Evolutionary conservation across 2,797 vertebrate species (phyloP), one percentile per base, ranked within the genome.

Genomic region (Intellagama lesueurii): DNA sequence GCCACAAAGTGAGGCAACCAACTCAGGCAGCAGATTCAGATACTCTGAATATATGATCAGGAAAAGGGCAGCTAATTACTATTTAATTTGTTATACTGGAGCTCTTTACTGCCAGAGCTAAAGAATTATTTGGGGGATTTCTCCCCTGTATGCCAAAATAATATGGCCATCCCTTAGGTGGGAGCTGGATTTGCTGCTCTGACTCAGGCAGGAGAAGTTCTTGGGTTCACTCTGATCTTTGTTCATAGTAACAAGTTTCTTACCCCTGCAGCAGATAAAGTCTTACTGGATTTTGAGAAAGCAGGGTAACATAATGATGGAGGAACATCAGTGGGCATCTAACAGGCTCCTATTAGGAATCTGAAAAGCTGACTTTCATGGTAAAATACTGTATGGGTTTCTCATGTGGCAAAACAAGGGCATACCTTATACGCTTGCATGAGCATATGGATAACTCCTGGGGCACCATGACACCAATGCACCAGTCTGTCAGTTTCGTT

Each of bases 381-480:
- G 68, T 76, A 5, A 8, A 49, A 8, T 7, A 2, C 72, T 2
- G 6, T 56, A 32, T 73, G 49, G 40, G 80, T 72, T 24, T 47
- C 47, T 68, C 26, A n/a, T 14, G 4, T 8, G 0, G 30, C 0
- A 1, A 44, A 8, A 2, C n/a, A 44, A 72, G 1, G 1, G 91
- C 92, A 97, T 91, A 99, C 99, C 98, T 98, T 98, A 76, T 99
- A 94, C 0, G 99, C 98, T 94, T 98, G 98, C 92, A 98, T 93
- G 40, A 99, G 98, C 98, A 98, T 96, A 86, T 99, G 99, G 93
- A 99, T 95, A 87, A 98, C 98, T 0, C 99, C 99, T 0, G 99
- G 98, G 0, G 99, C 98, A 2, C 99, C 99, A 0, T 99, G 99
- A 91, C 99, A 99, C 99, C 99, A 99, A 92, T 99, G 99, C 5